Evolutionary conservation across 2,113 vertebrate genomes (phyloP), one percentile per base, ranked within the genome.

Genomic region (Cnemophilus loriae): DNA sequence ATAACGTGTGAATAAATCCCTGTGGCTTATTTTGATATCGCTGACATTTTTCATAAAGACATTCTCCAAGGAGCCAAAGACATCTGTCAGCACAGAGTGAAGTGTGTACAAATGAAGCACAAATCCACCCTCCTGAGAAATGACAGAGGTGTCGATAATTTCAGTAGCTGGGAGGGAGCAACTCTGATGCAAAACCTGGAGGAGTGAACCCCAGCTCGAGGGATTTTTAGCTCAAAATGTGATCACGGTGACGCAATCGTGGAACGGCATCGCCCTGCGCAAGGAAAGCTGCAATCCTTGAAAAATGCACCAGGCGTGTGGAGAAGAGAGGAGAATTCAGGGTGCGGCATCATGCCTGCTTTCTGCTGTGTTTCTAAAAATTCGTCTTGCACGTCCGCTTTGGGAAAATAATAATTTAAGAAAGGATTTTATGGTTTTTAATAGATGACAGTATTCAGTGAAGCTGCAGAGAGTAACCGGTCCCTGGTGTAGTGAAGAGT

Each of bases 41-140:
- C 67, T 95, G 96, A 94, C 96, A 95, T 97, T 83, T 84, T 84
- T 95, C 88, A 89, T 89, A 93, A 92, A 96, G 91, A 13, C 42
- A 26, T 90, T 90, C 68, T 94, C 64, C 56, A 19, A 53, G 79
- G 59, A 91, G 69, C 75, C 94, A 70, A 63, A 78, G 78, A 73
- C 65, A 92, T 84, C 87, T 95, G 93, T 96, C 97, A 93, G 75
- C 50, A 57, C 28, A n/a, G 90, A 90, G 55, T 27, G 63, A 95
- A 92, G 53, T 63, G 63, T 91, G 76, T 92, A 69, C 73, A 87
- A 82, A 92, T 77, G 69, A 61, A 91, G 61, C 57, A 60, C 75
- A 93, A 53, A 92, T 83, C 92, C 91, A 37, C 79, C 70, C 16
- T 90, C 82, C 64, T 19, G 63, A 92, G 35, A 64, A 64, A 77